Conservation (phyloP, 2,113 vertebrate species). For the Camelus bactrianus region DNA sequence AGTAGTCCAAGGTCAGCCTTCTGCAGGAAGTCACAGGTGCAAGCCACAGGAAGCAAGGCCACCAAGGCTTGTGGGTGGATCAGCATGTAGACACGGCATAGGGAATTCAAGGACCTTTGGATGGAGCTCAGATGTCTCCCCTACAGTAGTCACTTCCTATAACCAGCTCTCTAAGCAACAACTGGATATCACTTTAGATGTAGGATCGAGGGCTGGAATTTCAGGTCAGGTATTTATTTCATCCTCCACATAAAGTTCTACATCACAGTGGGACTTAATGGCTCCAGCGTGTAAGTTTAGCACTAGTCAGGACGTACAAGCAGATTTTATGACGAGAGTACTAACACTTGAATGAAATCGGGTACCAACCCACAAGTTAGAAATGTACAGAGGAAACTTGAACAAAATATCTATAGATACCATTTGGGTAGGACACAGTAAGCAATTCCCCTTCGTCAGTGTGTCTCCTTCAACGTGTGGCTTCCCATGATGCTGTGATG, state of each 20-base stretch:
- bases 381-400: neutral
- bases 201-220: neutral
- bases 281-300: neutral
- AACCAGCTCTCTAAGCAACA: neutral
- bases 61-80: neutral
- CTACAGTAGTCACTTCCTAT: neutral
- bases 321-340: neutral
- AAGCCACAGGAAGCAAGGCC: neutral
- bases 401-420: neutral
- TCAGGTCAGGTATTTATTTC: neutral
- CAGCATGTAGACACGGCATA: accelerated
- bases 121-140: neutral
- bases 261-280: neutral
- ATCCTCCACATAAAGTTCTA: neutral
- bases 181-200: neutral
- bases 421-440: neutral
- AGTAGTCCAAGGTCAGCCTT: neutral
- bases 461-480: neutral
- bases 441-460: neutral
- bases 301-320: neutral
- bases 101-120: neutral
- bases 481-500: neutral
- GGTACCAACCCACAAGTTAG: neutral
- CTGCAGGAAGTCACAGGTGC: neutral
- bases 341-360: neutral